Conservation (phyloP, 2,888 invertebrate species). For the Spisula solida region DNA sequence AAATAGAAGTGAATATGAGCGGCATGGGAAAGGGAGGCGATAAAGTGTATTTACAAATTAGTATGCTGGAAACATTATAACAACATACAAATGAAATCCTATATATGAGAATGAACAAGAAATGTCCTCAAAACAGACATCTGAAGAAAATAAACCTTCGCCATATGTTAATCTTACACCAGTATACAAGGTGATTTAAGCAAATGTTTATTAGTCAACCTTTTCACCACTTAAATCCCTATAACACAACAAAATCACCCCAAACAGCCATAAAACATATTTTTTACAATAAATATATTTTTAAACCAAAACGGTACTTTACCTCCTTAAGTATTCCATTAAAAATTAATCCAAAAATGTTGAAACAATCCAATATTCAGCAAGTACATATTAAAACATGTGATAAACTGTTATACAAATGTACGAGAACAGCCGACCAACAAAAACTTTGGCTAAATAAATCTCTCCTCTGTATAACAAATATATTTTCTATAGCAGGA, state of each 20-base stretch:
- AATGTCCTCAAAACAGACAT: neutral
- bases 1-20: too few relatives aligned
- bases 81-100: too few relatives aligned
- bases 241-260: neutral
- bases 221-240: neutral
- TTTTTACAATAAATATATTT: too few relatives aligned
- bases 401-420: neutral
- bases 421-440: conserved; percentile 6
- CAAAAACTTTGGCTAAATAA: conserved; percentile 45
- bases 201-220: too few relatives aligned
- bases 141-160: neutral
- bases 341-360: conserved; percentile 1
- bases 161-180: neutral
- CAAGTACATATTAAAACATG: neutral
- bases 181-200: neutral
- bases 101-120: too few relatives aligned
- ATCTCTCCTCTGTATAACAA: conserved; percentile 27
- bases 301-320: neutral
- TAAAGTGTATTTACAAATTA: too few relatives aligned
- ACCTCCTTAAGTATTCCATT: neutral
- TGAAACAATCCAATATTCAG: neutral
- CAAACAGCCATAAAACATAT: neutral
- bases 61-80: too few relatives aligned
- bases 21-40: too few relatives aligned
- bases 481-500: conserved; percentile 31